Evolutionary conservation across 1,140 invertebrate genomes (phyloP), one percentile per base, ranked within the genome.

Genomic region (Ceratosolen solmsi): DNA sequence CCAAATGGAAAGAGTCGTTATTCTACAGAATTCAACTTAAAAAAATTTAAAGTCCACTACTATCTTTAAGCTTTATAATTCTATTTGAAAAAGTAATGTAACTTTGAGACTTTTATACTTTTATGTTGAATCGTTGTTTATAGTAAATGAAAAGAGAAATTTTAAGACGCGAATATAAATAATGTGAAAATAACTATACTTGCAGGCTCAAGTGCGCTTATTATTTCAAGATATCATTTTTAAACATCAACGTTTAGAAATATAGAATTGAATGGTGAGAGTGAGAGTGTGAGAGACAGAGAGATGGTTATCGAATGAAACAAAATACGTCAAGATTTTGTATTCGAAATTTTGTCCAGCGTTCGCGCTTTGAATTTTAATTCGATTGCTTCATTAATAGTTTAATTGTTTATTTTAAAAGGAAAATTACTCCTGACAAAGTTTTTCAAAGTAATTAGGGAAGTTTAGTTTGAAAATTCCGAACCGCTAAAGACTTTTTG

Each of bases 31-130:
- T n/a, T n/a, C n/a, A n/a, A n/a, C n/a, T n/a, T n/a, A n/a, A n/a
- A n/a, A n/a, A n/a, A n/a, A n/a, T n/a, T n/a, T n/a, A n/a, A n/a
- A n/a, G n/a, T n/a, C n/a, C n/a, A n/a, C n/a, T n/a, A n/a, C n/a
- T n/a, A n/a, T n/a, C n/a, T n/a, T n/a, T n/a, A n/a, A n/a, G n/a
- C n/a, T n/a, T n/a, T n/a, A n/a, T n/a, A n/a, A n/a, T n/a, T n/a
- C n/a, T n/a, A n/a, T n/a, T 36, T 65, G 60, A 36, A 65, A 36
- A 65, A 65, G 15, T 65, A 65, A 65, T 65, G 60, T 65, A 65
- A 17, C 30, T 65, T 65, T 27, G 30, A 65, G 25, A 15, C 60
- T 65, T 60, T 65, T 33, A 36, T 36, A 30, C 17, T 36, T 36
- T 17, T 33, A 2, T 36, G 9, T 15, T 30, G 60, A 20, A 36